Evolutionary conservation across 2,888 invertebrate species (phyloP), one percentile per base, ranked within the genome.

Genomic region (Helicoverpa assulta): DNA sequence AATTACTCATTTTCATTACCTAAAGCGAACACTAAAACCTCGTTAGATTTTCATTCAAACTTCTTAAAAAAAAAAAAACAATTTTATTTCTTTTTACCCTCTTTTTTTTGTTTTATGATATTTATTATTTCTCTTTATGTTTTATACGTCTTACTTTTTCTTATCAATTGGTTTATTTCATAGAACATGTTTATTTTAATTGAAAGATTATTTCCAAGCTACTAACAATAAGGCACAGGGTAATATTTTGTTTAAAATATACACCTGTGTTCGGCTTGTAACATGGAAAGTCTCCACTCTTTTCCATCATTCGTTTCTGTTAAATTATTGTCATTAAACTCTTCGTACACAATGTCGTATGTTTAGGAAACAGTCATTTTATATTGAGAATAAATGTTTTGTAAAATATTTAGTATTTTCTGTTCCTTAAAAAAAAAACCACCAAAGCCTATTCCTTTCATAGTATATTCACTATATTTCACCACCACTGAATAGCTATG

Each of bases 191-290:
- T 78, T 84, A 80, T 82, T 72, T 81, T 80, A 78, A 67, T 73
- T 84, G 84, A 80, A 84, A 82, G 80, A 80, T 70, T 62, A 73
- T 62, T 64, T 76, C 69, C 80, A 74, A 80, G 82, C 85, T 79
- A 73, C 73, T 69, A 78, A 76, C 40, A 76, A 71, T 73, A 74
- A 78, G 93, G 85, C 93, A 91, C 91, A 94, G 93, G 88, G 93
- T 92, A 91, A 75, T 86, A 88, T 93, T 94, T 93, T 93, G 67
- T 70, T 66, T 50, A 76, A 92, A 93, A 89, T 93, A 86, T 91
- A 90, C 91, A 83, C 84, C 91, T 94, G 93, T 93, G 93, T 84
- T 86, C 64, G 89, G 87, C 61, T 70, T 80, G 90, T 74, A 80
- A 85, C 83, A 77, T 78, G 81, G 82, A 81, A 85, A 75, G 87